Percentiles rank a stretch among this genome's conserved stretches.
phyloP scores from a whole-genome alignment of 2,113 vertebrate genomes.

The Mohoua ochrocephala region DNA sequence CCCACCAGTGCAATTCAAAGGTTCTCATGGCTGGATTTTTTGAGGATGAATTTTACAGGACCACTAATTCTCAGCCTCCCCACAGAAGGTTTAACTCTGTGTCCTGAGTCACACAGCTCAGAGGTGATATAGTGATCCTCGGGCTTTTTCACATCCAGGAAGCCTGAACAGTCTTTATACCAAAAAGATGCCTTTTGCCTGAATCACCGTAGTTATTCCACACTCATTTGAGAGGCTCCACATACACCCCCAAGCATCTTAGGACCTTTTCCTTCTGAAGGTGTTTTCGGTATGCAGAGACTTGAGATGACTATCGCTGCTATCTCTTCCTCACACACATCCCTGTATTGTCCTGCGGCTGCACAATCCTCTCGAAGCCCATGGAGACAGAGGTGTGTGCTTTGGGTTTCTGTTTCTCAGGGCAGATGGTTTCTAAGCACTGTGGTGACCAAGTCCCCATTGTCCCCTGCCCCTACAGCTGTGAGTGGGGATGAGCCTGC shows the following conservation, averaged over 20 bases:
- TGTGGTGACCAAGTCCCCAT: background rate
- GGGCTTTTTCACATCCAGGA: background rate
- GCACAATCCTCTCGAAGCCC: background rate
- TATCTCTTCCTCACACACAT: conserved; percentile 51
- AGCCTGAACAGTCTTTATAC: background rate
- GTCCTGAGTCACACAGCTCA: background rate
- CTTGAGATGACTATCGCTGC: background rate
- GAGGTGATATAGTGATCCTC: background rate
- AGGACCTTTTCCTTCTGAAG: background rate
- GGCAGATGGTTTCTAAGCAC: background rate
- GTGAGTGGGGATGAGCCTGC: background rate
- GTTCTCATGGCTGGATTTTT: background rate
- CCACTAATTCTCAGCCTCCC: background rate
- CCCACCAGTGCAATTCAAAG: background rate
- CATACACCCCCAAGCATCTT: background rate
- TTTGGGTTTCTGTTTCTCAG: background rate
- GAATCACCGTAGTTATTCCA: background rate
- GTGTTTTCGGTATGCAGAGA: background rate
- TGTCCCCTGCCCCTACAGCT: background rate
- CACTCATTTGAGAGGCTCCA: background rate
- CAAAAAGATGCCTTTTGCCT: background rate
- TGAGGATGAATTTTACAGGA: background rate
- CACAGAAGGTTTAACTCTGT: background rate
- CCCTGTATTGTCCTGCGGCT: conserved; percentile 13
- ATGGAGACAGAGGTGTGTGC: background rate